Conservation (phyloP, 2,113 vertebrate species). For the Eudyptes chrysolophus region DNA sequence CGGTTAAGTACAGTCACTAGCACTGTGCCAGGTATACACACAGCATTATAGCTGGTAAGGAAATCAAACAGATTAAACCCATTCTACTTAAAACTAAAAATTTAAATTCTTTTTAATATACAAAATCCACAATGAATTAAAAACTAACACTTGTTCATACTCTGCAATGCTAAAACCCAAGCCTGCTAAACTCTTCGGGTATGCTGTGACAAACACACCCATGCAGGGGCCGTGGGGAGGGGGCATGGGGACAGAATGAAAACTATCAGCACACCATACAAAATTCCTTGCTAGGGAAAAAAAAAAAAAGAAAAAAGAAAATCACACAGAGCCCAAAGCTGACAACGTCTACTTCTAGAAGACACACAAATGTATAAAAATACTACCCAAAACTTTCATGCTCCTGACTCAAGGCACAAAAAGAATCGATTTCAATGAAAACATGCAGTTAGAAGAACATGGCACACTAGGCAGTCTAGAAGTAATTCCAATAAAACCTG, state of each 20-base stretch:
- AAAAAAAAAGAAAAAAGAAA: no score
- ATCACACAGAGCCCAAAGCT: not conserved
- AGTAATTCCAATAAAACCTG: not conserved
- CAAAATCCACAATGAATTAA: not conserved
- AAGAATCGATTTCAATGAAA: not conserved
- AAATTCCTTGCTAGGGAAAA: not conserved
- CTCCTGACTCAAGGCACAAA: not conserved
- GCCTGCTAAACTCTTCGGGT: not conserved
- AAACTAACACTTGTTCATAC: not conserved
- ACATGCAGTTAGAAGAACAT: not conserved
- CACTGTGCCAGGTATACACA: fast-evolving
- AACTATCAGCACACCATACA: not conserved
- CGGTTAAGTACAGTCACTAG: fast-evolving
- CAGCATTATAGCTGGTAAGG: no score
- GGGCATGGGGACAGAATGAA: not conserved
- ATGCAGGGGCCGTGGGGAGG: not conserved
- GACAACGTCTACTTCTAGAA: not conserved
- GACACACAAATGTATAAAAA: not conserved
- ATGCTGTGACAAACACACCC: not conserved
- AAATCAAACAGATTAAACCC: not conserved
- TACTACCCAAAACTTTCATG: not conserved
- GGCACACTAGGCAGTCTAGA: not conserved
- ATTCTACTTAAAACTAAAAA: no score
- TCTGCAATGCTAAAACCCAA: not conserved
- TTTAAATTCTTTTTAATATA: not conserved